Evolutionary conservation across 53 echinoderm and acorn worm genomes (phyloP).

Genomic region (Echinarachnius parma): DNA sequence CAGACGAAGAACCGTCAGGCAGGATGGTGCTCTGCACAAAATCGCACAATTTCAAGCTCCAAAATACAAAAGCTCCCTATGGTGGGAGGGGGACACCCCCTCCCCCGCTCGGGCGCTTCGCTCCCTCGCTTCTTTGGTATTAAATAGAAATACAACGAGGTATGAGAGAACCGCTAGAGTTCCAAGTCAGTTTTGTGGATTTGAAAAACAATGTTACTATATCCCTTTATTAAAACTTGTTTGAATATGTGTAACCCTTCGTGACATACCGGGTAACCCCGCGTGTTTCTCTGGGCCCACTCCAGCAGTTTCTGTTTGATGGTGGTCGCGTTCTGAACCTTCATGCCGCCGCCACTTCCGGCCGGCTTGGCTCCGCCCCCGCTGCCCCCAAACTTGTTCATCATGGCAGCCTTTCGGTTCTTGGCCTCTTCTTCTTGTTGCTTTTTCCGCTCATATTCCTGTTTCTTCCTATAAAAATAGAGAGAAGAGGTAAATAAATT

Average conservation of each 20-base stretch:
- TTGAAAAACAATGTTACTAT: too few relatives aligned
- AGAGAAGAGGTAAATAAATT: background rate
- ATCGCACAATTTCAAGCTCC: too few relatives aligned
- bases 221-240: too few relatives aligned
- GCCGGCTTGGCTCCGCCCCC: constrained; percentile 33
- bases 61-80: too few relatives aligned
- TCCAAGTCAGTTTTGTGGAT: too few relatives aligned
- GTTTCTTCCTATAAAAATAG: constrained; percentile 62
- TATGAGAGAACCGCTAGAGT: too few relatives aligned
- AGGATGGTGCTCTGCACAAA: too few relatives aligned
- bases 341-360: constrained; percentile 56
- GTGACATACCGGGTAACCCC: constrained; percentile 72
- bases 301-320: constrained; percentile 91
- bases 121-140: background rate
- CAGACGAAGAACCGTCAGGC: too few relatives aligned
- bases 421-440: constrained; percentile 55
- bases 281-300: constrained; percentile 73
- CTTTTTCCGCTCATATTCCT: constrained; percentile 63
- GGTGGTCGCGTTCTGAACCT: constrained; percentile 80
- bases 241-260: too few relatives aligned
- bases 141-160: too few relatives aligned
- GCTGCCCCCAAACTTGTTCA: constrained; percentile 89
- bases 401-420: constrained; percentile 73
- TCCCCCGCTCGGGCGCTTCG: too few relatives aligned
- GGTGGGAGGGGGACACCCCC: too few relatives aligned